phyloP scores from a whole-genome alignment of 2,113 vertebrate species.

The Coptodon rendalli region DNA sequence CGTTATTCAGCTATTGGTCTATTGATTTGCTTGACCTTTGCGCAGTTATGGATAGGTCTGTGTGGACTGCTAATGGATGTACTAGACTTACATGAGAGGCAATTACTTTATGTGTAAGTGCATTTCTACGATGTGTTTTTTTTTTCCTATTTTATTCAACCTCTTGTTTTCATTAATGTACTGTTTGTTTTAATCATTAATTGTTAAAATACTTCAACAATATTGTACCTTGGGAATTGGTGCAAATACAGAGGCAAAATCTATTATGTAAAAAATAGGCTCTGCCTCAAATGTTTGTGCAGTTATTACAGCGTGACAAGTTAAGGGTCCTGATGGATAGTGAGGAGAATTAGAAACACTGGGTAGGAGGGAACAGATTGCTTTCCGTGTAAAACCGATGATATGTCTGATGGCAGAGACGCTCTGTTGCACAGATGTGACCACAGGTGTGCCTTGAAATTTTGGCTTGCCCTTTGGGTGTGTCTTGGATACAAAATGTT shows the following conservation, averaged over 20 bases:
- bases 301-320: fast-evolving
- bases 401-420: neutral
- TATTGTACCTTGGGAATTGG: neutral
- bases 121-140: neutral
- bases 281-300: neutral
- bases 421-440: neutral
- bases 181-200: neutral
- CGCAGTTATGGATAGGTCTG: constrained; percentile 18
- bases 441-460: neutral
- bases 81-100: constrained; percentile 9
- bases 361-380: neutral
- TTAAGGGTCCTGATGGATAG: neutral
- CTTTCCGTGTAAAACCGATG: neutral
- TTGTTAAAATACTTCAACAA: neutral
- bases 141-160: neutral
- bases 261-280: neutral
- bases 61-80: constrained; percentile 43
- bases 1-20: constrained; percentile 19
- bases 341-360: neutral
- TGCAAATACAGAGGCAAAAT: neutral
- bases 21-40: constrained; percentile 61
- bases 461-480: neutral
- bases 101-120: constrained; percentile 6
- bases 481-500: neutral
- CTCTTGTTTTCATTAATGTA: neutral